A percentile compares a stretch with the other conserved stretches of the same genome.
phyloP scores from a whole-genome alignment of 1,140 invertebrate species.

The Conus ventricosus region DNA sequence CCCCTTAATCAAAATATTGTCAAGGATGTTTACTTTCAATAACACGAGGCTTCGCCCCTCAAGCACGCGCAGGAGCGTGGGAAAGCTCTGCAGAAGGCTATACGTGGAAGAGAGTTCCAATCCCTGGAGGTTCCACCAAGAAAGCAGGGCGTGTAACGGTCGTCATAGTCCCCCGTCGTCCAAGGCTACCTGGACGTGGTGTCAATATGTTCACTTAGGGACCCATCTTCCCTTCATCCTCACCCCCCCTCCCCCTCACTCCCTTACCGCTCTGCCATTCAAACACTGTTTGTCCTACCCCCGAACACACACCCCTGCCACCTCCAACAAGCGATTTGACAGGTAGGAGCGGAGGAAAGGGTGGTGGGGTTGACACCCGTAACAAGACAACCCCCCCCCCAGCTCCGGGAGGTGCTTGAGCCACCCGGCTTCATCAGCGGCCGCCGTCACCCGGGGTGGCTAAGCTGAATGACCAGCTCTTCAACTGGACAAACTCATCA shows the following conservation, averaged over 20 bases:
- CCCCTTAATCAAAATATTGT: background rate
- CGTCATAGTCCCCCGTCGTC: background rate
- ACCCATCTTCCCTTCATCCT: background rate
- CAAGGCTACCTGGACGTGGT: background rate
- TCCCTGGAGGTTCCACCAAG: background rate
- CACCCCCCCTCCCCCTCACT: background rate
- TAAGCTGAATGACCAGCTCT: background rate
- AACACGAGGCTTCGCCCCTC: background rate
- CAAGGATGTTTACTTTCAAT: background rate
- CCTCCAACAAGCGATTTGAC: background rate
- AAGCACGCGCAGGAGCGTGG: no score
- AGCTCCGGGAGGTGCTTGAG: background rate
- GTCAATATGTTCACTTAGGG: conserved; percentile 2
- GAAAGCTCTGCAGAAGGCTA: background rate
- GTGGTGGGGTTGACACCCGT: background rate
- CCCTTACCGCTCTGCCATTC: background rate
- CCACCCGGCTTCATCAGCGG: background rate
- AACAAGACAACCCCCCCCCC: background rate
- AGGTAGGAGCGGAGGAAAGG: background rate
- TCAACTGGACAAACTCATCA: conserved; percentile 24
- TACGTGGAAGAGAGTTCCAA: background rate
- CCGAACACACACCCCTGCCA: background rate
- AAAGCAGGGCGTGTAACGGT: background rate
- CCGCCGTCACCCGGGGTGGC: conserved; percentile 1
- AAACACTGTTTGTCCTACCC: background rate